A percentile compares a stretch with the other conserved stretches of the same genome.
Evolutionary conservation across 1,140 invertebrate genomes (phyloP).

Genomic region (Phthorimaea operculella): DNA sequence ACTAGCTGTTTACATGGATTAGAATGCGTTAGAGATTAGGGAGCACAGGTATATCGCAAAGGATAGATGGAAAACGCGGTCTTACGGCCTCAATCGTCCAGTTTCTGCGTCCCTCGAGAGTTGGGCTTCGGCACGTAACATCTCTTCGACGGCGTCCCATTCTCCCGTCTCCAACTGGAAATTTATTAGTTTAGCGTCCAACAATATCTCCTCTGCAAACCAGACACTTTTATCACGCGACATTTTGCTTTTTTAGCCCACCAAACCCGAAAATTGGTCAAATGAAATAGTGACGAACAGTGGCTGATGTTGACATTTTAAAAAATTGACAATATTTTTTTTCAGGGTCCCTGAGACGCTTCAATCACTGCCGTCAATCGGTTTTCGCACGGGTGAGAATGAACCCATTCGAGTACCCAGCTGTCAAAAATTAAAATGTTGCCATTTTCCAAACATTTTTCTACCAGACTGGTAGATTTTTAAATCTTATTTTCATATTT

Average conservation of each 20-base stretch:
- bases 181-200: slow-evolving; percentile 65
- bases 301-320: not conserved
- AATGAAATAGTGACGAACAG: not conserved
- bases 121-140: slow-evolving; percentile 64
- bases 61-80: not conserved
- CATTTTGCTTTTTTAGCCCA: slow-evolving; percentile 33
- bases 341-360: too few relatives aligned
- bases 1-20: not conserved
- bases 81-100: slow-evolving; percentile 61
- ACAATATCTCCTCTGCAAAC: slow-evolving; percentile 65
- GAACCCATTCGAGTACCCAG: too few relatives aligned
- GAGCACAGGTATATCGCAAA: not conserved
- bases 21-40: not conserved
- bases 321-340: not conserved
- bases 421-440: too few relatives aligned
- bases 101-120: slow-evolving; percentile 64
- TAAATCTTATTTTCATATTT: too few relatives aligned
- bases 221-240: slow-evolving; percentile 67
- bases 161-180: slow-evolving; percentile 63
- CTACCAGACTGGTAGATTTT: too few relatives aligned
- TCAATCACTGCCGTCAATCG: too few relatives aligned
- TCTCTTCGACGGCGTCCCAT: slow-evolving; percentile 64
- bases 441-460: too few relatives aligned
- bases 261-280: slow-evolving; percentile 1
- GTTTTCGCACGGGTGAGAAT: too few relatives aligned